Evolutionary conservation across 2,888 invertebrate species (phyloP), one percentile per base, ranked within the genome.

Genomic region (Minunthozetes semirufus): DNA sequence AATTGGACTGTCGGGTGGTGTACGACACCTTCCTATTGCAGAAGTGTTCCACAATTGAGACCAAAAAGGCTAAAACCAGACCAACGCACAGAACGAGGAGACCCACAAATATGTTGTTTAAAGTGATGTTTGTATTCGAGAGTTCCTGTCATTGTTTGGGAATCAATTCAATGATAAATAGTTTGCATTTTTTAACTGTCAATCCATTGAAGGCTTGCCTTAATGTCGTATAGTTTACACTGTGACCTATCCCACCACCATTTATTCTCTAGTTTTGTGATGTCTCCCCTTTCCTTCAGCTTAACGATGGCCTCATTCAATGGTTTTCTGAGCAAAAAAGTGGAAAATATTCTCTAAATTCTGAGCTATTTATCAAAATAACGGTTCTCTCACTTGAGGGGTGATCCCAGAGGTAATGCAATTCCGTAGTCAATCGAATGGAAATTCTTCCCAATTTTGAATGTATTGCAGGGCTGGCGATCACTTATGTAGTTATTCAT

Each of bases 391-490:
- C 9, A 46, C 56, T 74, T 56, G 29, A 84, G 80, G 74, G 82
- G 81, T 17, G 83, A 83, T 25, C 84, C 82, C 80, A 81, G 82
- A 38, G 82, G 82, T 46, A 84, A 80, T 0, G 84, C 86, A 11
- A 86, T 84, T 25, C 85, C 85, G 79, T 85, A 86, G 17, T 85
- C 85, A 78, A 85, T 85, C 22, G 83, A 83, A 76, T 85, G 85
- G 5, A 86, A 80, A 25, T 85, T 82, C 4, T 84, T 85, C 0
- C 85, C 85, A 61, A 86, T 83, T 79, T 85, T 85, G 76, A 84
- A 85, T 50, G 86, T 80, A 48, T 85, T 83, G 80, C 85, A 86
- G 77, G 86, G 86, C 76, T 84, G 81, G 72, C 84, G 42, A 80
- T 80, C 79, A 78, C 82, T 80, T 66, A 81, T 81, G 79, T 84